Conservation (phyloP, 2,797 vertebrate genomes). For the Hydrocynus forskahlii region DNA sequence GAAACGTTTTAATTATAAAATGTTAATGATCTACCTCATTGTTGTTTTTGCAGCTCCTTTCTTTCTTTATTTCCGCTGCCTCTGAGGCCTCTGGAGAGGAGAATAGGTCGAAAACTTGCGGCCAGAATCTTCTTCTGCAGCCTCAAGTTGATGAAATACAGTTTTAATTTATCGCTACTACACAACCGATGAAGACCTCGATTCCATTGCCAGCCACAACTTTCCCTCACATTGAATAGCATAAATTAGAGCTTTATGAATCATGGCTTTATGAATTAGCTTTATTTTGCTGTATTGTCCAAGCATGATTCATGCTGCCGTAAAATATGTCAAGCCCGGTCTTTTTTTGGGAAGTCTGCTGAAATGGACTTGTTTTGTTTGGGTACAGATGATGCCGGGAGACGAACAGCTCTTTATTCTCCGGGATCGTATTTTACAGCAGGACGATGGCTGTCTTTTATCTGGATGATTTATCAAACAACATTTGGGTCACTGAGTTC, state of each 20-base stretch:
- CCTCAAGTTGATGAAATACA: constrained; percentile 31
- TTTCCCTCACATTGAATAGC: background rate
- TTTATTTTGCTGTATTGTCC: constrained; percentile 25
- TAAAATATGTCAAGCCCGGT: background rate
- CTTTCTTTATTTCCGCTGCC: constrained; percentile 29
- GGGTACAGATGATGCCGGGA: constrained; percentile 20
- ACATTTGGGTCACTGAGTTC: background rate
- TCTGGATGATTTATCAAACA: constrained; percentile 36
- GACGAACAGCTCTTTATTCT: constrained; percentile 36
- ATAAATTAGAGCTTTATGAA: constrained; percentile 20
- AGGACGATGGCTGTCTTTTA: constrained; percentile 37
- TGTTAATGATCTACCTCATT: constrained; percentile 58
- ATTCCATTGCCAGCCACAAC: background rate
- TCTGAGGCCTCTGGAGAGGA: background rate
- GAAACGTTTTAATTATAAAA: constrained; percentile 64
- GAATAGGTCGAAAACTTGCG: constrained; percentile 3
- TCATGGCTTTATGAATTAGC: too few species aligned
- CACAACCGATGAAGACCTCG: background rate
- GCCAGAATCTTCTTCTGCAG: constrained; percentile 1
- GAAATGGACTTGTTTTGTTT: constrained; percentile 39
- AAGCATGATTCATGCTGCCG: constrained; percentile 22
- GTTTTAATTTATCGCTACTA: constrained; percentile 31
- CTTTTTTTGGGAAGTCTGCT: constrained; percentile 16
- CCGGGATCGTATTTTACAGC: constrained; percentile 17
- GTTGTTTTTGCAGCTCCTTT: constrained; percentile 24